Base-by-base conservation (phyloP, 2,113 vertebrate genomes). In the Ibidorhyncha struthersii region DNA sequence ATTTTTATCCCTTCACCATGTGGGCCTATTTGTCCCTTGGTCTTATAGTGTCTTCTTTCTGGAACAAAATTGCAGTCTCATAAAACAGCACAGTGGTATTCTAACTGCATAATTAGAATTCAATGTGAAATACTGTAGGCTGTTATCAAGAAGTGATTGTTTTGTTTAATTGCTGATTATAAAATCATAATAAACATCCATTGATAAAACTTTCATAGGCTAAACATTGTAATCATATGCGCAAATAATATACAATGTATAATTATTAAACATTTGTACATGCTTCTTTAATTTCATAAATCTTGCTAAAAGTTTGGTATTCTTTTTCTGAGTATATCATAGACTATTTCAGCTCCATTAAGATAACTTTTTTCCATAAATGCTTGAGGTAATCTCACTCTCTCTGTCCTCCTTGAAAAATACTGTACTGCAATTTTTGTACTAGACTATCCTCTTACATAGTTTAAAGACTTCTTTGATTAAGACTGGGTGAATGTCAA, bases 121-220 rank as follows among this genome's bases (percentile, higher is more conserved):
- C 34, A 86, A 4, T 72, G 16, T 81, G 89, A 89, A 79, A 85
- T 69, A 83, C 5, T 82, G 36, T 19, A 82, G 61, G 38, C n/a
- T 62, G 22, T 59, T 95, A 89, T 63, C 38, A 78, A 81, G 29
- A 93, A 92, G 17, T 69, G 19, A 86, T 82, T 95, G 14, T 47
- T 82, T 95, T 86, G 32, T 82, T 97, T 94, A 96, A 93, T 73
- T 88, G 53, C 53, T 82, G 61, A 43, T 82, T 89, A 80, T 97
- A 95, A 96, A 97, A 82, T 83, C 83, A 74, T 85, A 87, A 83
- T 88, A 93, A 97, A 77, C 17, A 63, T 92, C 23, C 17, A 55
- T 65, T 90, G 30, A 53, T 90, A 90, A 56, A 94, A 69, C 26
- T 63, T 88, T 79, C 91, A 92, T 74, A 89, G 41, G 38, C 14